These are phyloP conservation scores for Aphyosemion australe DNA, from an alignment of 2,113 vertebrate species.

Conservation along the genomic window DNA sequence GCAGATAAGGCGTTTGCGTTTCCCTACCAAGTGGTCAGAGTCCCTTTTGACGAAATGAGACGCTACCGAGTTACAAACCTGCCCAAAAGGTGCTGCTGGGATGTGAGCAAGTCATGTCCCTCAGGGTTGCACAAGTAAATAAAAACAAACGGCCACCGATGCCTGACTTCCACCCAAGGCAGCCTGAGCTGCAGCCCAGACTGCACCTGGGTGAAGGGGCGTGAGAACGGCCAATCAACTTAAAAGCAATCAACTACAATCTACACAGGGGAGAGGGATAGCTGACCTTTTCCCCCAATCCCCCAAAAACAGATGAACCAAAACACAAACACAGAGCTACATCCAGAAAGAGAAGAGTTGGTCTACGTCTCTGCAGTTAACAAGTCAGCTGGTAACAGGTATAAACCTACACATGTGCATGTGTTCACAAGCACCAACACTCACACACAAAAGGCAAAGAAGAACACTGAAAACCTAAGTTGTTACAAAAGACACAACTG, in stretches of 20 bases:
- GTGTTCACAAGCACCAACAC: slow-evolving; percentile 24
- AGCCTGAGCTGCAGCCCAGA: slow-evolving; percentile 15
- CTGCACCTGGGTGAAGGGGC: slow-evolving; percentile 43
- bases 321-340: slow-evolving; percentile 58
- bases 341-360: slow-evolving; percentile 31
- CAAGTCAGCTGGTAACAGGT: slow-evolving; percentile 32
- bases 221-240: slow-evolving; percentile 72
- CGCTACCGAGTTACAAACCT: slow-evolving; percentile 68
- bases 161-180: slow-evolving; percentile 61
- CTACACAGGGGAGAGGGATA: slow-evolving; percentile 72
- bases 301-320: slow-evolving; percentile 60
- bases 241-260: slow-evolving; percentile 80
- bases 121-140: slow-evolving; percentile 51
- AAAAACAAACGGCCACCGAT: slow-evolving; percentile 31
- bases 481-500: slow-evolving; percentile 21
- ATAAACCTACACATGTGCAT: slow-evolving; percentile 25
- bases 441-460: slow-evolving; percentile 34
- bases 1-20: slow-evolving; percentile 58
- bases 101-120: slow-evolving; percentile 54
- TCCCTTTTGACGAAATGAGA: slow-evolving; percentile 76
- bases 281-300: slow-evolving; percentile 76
- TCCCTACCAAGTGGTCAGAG: slow-evolving; percentile 74
- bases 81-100: slow-evolving; percentile 68
- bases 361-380: slow-evolving; percentile 15
- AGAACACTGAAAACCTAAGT: slow-evolving; percentile 16